These are phyloP conservation scores for Mythimna loreyi DNA, from an alignment of 2,888 invertebrate genomes.

Conservation along the genomic window DNA sequence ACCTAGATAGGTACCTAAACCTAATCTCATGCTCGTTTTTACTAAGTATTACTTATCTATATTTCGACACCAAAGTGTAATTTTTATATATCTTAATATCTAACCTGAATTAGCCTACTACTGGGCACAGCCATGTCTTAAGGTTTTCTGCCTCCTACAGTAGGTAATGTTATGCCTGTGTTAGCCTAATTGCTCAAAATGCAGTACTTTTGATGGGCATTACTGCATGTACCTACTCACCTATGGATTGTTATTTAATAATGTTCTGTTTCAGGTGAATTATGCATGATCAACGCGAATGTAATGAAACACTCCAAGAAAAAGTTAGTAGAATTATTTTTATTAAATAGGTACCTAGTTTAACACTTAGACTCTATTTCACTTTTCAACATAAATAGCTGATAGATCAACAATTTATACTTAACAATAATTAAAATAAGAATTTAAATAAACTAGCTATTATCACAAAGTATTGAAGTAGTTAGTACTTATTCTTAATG, in stretches of 20 bases:
- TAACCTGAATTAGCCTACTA: too few relatives aligned
- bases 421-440: slow-evolving; percentile 6
- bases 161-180: too few relatives aligned
- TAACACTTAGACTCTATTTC: background rate
- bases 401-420: slow-evolving; percentile 12
- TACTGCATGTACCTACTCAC: background rate
- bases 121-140: too few relatives aligned
- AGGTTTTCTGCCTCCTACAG: too few relatives aligned
- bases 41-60: too few relatives aligned
- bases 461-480: slow-evolving; percentile 44
- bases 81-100: too few relatives aligned
- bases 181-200: background rate
- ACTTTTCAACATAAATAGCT: background rate
- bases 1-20: too few relatives aligned
- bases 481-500: slow-evolving; percentile 2
- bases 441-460: background rate
- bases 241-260: too few relatives aligned
- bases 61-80: too few relatives aligned
- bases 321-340: slow-evolving; percentile 75
- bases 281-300: slow-evolving; percentile 84
- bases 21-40: too few relatives aligned
- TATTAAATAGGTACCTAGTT: slow-evolving; percentile 1
- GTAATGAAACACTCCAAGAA: slow-evolving; percentile 79
- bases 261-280: slow-evolving; percentile 75
- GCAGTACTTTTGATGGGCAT: background rate